These are phyloP conservation scores for Nectonema munidae DNA, from an alignment of 2,888 invertebrate genomes.

Conservation along the genomic window DNA sequence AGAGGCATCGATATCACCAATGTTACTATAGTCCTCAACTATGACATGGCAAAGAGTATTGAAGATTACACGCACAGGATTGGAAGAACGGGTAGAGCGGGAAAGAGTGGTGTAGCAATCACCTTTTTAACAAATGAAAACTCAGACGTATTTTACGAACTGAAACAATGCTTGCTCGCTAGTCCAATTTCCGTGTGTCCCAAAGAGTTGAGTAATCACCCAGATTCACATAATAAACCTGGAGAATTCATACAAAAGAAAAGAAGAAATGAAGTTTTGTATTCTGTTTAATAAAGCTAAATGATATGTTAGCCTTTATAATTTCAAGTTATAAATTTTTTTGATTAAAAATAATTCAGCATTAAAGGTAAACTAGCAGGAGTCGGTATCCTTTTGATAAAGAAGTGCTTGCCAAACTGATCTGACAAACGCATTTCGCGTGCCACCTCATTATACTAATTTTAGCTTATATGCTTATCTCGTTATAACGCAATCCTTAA, in stretches of 20 bases:
- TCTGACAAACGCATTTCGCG: too few species aligned
- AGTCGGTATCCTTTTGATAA: too few species aligned
- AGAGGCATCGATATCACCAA: conserved; percentile 99
- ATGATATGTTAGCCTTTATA: too few species aligned
- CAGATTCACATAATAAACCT: conserved; percentile 87
- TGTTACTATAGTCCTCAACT: conserved; percentile 90
- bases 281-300: neutral
- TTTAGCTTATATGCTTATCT: too few species aligned
- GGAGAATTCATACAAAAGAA: conserved; percentile 61
- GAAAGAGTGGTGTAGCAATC: conserved; percentile 75
- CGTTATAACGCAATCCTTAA: too few species aligned
- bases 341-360: too few species aligned
- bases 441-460: too few species aligned
- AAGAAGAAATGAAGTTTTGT: conserved; percentile 66
- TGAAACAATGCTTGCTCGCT: conserved; percentile 53
- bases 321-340: too few species aligned
- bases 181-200: conserved; percentile 79
- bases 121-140: conserved; percentile 92
- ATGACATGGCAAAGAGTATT: conserved; percentile 96
- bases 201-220: conserved; percentile 78
- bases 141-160: conserved; percentile 63
- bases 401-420: too few species aligned
- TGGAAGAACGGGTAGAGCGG: conserved; percentile 90
- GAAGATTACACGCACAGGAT: conserved; percentile 51
- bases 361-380: too few species aligned